Evolutionary conservation across 2,797 vertebrate genomes (phyloP).

Genomic region (Sciaenops ocellatus): DNA sequence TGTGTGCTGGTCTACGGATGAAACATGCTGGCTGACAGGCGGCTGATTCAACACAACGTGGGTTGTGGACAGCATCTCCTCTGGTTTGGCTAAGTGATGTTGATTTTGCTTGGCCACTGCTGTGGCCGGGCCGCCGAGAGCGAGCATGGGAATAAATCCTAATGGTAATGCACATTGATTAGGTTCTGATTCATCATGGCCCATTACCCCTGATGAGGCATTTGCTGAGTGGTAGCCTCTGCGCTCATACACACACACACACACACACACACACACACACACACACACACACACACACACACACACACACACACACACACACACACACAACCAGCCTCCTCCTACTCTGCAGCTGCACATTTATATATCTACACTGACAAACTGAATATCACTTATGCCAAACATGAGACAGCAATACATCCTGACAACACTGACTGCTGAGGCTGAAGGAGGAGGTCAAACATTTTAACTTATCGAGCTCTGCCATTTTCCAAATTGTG

Average conservation of each 20-base stretch:
- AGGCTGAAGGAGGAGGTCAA: slow-evolving; percentile 38
- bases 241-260: not conserved
- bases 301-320: not conserved
- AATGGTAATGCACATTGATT: slow-evolving; percentile 76
- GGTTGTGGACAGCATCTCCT: slow-evolving; percentile 42
- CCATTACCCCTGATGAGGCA: slow-evolving; percentile 71
- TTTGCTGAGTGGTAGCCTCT: slow-evolving; percentile 40
- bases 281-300: too few species aligned
- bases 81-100: slow-evolving; percentile 51
- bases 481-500: slow-evolving; percentile 11
- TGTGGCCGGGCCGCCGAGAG: slow-evolving; percentile 1
- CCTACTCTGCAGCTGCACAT: slow-evolving; percentile 25
- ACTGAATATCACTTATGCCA: slow-evolving; percentile 44
- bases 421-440: slow-evolving; percentile 33
- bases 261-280: not conserved
- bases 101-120: slow-evolving; percentile 38
- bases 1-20: slow-evolving; percentile 6
- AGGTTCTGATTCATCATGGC: slow-evolving; percentile 69
- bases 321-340: not conserved
- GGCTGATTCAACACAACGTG: slow-evolving; percentile 54
- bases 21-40: slow-evolving; percentile 43
- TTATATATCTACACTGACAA: slow-evolving; percentile 43
- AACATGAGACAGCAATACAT: slow-evolving; percentile 15
- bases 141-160: slow-evolving; percentile 61
- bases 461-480: slow-evolving; percentile 32